A percentile compares a stretch with the other conserved stretches of the same genome.
Conservation (phyloP, 2,113 vertebrate genomes). For the Rana temporaria region DNA sequence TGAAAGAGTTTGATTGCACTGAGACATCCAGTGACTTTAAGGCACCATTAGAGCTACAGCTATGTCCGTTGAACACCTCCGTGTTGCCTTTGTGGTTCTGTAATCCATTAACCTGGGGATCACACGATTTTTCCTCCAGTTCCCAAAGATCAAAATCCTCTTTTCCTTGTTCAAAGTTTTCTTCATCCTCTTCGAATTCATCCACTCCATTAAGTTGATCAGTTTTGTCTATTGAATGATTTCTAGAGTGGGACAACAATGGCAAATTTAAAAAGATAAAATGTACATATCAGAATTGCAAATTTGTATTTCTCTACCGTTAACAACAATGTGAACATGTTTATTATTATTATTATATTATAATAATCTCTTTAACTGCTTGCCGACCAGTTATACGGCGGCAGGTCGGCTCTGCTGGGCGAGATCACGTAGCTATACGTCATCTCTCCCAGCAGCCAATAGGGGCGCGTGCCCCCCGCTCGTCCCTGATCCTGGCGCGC, state of each 20-base stretch:
- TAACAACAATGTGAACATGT: too few relatives aligned
- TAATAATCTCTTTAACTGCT: too few relatives aligned
- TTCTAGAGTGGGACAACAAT: conserved; percentile 73
- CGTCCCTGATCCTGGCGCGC: too few relatives aligned
- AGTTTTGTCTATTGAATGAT: conserved; percentile 74
- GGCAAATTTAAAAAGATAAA: background rate
- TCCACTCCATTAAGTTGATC: conserved; percentile 76
- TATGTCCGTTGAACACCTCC: conserved; percentile 83
- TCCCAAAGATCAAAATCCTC: conserved; percentile 63
- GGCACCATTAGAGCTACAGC: conserved; percentile 87
- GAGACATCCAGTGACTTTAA: conserved; percentile 86
- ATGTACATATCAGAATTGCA: background rate
- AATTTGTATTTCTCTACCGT: background rate
- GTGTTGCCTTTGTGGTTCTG: conserved; percentile 67
- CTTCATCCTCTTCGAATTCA: conserved; percentile 69
- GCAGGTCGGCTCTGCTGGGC: too few relatives aligned
- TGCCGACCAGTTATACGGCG: too few relatives aligned
- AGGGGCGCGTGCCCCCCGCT: too few relatives aligned
- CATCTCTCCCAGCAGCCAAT: too few relatives aligned
- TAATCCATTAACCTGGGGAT: conserved; percentile 68
- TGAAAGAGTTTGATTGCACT: conserved; percentile 64
- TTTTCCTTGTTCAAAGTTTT: conserved; percentile 43
- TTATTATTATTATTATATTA: too few relatives aligned
- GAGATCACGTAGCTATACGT: too few relatives aligned
- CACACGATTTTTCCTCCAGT: conserved; percentile 67